Evolutionary conservation across 30 jellyfish, hydroid and myxozoan genomes (phyloP).

Genomic region (Cassiopea xamachana): DNA sequence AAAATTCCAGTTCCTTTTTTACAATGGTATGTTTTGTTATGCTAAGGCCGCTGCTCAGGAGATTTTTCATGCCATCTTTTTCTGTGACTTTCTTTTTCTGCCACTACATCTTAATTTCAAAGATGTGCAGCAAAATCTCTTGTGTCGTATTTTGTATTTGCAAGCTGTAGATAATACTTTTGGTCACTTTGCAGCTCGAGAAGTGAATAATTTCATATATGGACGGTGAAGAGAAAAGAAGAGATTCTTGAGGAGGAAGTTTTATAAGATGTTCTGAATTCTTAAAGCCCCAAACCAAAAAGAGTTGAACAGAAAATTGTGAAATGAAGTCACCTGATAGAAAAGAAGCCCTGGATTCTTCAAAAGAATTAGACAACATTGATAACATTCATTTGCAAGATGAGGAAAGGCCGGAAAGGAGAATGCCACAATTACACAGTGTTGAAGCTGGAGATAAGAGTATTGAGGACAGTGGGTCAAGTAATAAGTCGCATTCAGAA

Average conservation of each 20-base stretch:
- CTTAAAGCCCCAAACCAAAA: neutral
- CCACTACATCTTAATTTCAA: too few species aligned
- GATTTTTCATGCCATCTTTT: too few species aligned
- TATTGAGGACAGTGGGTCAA: neutral
- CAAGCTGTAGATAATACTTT: neutral
- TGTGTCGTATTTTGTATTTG: too few species aligned
- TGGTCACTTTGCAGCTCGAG: neutral
- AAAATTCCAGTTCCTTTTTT: too few species aligned
- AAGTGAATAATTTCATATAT: neutral
- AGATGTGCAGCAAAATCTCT: too few species aligned
- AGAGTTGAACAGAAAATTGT: neutral
- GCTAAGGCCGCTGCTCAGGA: too few species aligned
- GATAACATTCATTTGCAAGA: neutral
- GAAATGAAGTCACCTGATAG: neutral
- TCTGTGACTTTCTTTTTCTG: too few species aligned
- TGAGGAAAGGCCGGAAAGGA: neutral
- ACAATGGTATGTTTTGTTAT: too few species aligned
- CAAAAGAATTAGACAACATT: neutral
- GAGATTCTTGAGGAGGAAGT: neutral
- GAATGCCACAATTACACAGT: neutral
- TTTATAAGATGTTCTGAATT: neutral
- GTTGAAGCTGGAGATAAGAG: neutral
- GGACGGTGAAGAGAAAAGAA: neutral
- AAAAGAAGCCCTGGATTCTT: neutral
- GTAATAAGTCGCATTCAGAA: conserved; percentile 47